Conservation (phyloP, 2,797 vertebrate genomes). For the Anas georgica region DNA sequence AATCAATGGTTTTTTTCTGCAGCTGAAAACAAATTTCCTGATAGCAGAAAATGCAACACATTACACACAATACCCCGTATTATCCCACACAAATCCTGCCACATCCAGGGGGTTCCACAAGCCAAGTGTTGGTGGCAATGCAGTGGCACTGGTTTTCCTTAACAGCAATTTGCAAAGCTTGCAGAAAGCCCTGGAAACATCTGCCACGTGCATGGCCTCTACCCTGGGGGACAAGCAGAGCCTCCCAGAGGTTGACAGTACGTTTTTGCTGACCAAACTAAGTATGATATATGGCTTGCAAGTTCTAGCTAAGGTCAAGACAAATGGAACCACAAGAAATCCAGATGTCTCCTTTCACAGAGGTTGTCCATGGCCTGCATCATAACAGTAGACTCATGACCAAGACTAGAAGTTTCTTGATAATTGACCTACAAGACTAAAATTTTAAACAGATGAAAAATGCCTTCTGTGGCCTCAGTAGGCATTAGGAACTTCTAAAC, state of each 20-base stretch:
- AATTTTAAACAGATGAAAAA: not conserved
- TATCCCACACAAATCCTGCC: not conserved
- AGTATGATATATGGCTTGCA: not conserved
- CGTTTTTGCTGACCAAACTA: not conserved
- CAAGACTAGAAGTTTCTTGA: not conserved
- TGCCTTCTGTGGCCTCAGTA: not conserved
- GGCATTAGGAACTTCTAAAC: not conserved
- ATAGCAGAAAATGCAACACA: not conserved
- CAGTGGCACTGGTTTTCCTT: not conserved
- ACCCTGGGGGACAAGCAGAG: not conserved
- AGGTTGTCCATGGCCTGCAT: not conserved
- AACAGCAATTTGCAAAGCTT: not conserved
- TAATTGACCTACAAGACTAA: not conserved
- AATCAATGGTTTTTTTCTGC: not conserved
- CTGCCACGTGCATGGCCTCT: not conserved
- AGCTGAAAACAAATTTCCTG: not conserved
- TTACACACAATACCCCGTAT: not conserved
- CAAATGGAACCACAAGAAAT: not conserved
- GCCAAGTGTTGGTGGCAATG: not conserved
- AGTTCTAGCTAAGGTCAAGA: not conserved
- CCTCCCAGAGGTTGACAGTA: not conserved
- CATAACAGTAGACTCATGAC: not conserved
- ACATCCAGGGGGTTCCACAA: not conserved
- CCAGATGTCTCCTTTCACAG: not conserved
- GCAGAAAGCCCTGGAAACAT: not conserved